These are phyloP conservation scores for Microtus californicus DNA, from an alignment of 2,797 vertebrate genomes.

Conservation along the genomic window DNA sequence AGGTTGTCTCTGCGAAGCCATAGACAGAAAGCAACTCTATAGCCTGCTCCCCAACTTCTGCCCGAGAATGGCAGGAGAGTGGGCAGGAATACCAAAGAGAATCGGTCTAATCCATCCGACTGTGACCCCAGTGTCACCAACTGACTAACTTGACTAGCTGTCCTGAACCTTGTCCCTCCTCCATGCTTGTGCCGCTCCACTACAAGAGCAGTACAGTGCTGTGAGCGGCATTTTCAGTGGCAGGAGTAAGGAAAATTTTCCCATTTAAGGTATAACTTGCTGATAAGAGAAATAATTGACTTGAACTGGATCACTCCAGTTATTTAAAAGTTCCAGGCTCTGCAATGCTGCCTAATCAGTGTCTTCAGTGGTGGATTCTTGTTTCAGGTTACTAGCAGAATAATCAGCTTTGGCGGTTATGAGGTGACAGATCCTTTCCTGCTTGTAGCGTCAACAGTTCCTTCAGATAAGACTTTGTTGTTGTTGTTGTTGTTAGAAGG, in stretches of 20 bases:
- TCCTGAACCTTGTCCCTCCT: neutral
- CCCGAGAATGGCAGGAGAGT: neutral
- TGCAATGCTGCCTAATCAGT: neutral
- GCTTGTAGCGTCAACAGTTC: conserved; percentile 46
- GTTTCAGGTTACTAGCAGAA: neutral
- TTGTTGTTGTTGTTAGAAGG: too few species aligned
- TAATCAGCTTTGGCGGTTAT: neutral
- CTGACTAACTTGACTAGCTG: neutral
- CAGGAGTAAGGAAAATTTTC: neutral
- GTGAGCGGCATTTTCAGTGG: too few species aligned
- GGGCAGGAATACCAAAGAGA: neutral
- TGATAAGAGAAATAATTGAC: neutral
- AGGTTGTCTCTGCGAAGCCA: neutral
- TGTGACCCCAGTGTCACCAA: neutral
- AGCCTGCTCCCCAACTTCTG: neutral
- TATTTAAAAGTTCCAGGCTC: neutral
- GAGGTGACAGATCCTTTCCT: neutral
- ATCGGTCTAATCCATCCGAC: neutral
- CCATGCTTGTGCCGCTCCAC: too few species aligned
- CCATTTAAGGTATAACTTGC: neutral
- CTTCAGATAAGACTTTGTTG: conserved; percentile 34
- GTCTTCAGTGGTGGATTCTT: neutral
- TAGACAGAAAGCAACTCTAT: neutral
- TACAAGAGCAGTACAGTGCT: neutral
- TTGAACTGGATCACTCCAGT: neutral